phyloP scores from a whole-genome alignment of 2,797 vertebrate species.

The Coregonus ussuriensis region DNA sequence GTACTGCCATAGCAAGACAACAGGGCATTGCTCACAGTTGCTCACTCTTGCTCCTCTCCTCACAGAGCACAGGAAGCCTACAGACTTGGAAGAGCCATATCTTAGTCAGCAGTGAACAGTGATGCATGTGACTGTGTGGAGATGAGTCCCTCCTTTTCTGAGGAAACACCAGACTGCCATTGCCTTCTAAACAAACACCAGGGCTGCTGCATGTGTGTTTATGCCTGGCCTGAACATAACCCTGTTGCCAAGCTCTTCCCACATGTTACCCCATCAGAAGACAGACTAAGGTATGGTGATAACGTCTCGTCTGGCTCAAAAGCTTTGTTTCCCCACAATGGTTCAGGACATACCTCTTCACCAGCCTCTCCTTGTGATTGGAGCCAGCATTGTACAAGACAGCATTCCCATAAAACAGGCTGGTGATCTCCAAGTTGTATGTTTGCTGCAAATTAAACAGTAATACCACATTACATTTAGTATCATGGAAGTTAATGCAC shows the following conservation, averaged over 20 bases:
- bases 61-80: conserved; percentile 47
- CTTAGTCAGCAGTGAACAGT: conserved; percentile 50
- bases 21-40: conserved; percentile 13
- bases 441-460: conserved; percentile 57
- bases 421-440: conserved; percentile 53
- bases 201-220: conserved; percentile 7
- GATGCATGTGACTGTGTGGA: conserved; percentile 41
- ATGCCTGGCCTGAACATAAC: not conserved
- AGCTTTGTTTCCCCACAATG: not conserved
- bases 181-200: conserved; percentile 62
- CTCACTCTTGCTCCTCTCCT: conserved; percentile 37
- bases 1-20: conserved; percentile 11
- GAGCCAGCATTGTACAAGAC: conserved; percentile 46
- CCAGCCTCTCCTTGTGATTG: conserved; percentile 55
- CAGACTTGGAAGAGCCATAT: conserved; percentile 23
- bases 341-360: conserved; percentile 54
- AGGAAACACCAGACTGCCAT: conserved; percentile 62
- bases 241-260: not conserved
- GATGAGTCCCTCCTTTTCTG: conserved; percentile 33
- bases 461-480: not conserved
- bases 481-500: not conserved
- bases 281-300: not conserved
- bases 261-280: not conserved
- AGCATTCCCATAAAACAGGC: conserved; percentile 62
- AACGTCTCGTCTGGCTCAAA: not conserved